Conservation (phyloP, 2,797 vertebrate species). For the Lepilemur ruficaudatus region DNA sequence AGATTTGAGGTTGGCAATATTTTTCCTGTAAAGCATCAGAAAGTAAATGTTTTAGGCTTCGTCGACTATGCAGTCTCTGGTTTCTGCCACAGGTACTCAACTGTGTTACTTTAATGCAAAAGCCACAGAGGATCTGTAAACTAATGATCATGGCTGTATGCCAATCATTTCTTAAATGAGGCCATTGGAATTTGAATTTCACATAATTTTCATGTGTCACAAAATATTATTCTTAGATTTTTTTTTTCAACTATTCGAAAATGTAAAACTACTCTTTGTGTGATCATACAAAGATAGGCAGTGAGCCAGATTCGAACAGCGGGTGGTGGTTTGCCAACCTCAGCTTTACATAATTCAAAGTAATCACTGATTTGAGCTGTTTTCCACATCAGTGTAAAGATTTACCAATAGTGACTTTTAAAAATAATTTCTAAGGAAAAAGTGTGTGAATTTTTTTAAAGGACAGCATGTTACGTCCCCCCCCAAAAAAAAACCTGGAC, state of each 20-base stretch:
- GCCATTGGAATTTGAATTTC: not conserved
- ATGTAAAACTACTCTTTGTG: not conserved
- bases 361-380: not conserved
- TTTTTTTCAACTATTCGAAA: not conserved
- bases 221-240: not conserved
- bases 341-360: not conserved
- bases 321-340: not conserved
- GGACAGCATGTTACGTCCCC: not conserved
- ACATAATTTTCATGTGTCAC: not conserved
- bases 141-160: not conserved
- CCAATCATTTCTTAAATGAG: not conserved
- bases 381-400: not conserved
- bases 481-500: constrained; percentile 1
- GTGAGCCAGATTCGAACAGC: not conserved
- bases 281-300: not conserved
- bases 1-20: not conserved
- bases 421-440: not conserved
- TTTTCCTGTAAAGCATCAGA: not conserved
- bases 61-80: rapidly evolving
- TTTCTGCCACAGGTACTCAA: not conserved
- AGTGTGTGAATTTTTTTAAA: not conserved
- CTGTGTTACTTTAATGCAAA: not conserved
- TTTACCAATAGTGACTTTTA: not conserved
- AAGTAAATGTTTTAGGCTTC: not conserved
- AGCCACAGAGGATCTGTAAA: not conserved